These are phyloP conservation scores for Trachymyrmex cornetzi DNA, from an alignment of 1,140 invertebrate genomes.

Conservation along the genomic window DNA sequence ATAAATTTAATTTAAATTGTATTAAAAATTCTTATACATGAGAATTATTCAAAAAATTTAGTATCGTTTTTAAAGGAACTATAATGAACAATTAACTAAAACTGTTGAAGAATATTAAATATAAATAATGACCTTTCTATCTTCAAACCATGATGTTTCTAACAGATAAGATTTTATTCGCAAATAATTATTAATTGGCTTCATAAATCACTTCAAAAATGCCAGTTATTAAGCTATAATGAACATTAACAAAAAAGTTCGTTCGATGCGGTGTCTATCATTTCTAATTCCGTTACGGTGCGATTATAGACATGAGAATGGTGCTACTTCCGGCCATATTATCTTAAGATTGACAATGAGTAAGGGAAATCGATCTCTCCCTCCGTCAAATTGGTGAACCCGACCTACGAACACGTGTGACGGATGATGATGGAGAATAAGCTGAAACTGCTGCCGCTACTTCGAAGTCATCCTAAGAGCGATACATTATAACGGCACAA, in stretches of 20 bases:
- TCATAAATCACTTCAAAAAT: background rate
- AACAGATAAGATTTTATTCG: background rate
- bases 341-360: background rate
- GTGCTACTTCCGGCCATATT: conserved; percentile 20
- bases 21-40: no score
- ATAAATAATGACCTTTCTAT: background rate
- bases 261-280: background rate
- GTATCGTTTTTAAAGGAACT: background rate
- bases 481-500: conserved; percentile 47
- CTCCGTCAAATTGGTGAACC: conserved; percentile 34
- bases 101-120: background rate
- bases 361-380: conserved; percentile 20
- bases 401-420: conserved; percentile 4
- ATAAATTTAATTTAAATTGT: no score
- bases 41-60: no score
- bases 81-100: background rate
- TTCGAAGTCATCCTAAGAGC: conserved; percentile 7
- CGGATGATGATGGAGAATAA: conserved; percentile 30
- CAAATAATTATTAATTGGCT: background rate
- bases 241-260: background rate
- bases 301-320: background rate
- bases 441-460: conserved; percentile 1
- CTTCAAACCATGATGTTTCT: background rate
- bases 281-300: background rate
- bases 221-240: background rate